Conservation (phyloP, 2,888 invertebrate genomes). For the Limnephilus rhombicus region DNA sequence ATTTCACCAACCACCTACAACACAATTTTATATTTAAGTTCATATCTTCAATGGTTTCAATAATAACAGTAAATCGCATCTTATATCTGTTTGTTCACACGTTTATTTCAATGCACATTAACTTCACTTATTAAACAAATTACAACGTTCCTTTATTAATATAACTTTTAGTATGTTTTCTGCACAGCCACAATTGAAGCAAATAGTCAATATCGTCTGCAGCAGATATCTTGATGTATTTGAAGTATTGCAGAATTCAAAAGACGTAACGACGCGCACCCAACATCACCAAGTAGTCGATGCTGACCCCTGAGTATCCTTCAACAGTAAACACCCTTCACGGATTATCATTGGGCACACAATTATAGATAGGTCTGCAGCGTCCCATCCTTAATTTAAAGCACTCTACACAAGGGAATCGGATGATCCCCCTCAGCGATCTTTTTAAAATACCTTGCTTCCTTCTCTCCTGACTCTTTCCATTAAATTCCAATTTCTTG, state of each 20-base stretch:
- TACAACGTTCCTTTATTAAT: not conserved
- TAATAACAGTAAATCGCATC: not conserved
- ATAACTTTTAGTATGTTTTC: not conserved
- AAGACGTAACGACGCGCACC: too few relatives aligned
- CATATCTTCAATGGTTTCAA: not conserved
- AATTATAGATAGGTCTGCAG: not conserved
- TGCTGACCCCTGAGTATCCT: not conserved
- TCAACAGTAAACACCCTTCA: not conserved
- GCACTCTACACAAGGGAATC: not conserved
- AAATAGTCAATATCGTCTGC: not conserved
- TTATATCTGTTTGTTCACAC: not conserved
- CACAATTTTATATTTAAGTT: not conserved
- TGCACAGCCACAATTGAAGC: not conserved
- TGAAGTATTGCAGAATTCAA: too few relatives aligned
- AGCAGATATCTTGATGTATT: too few relatives aligned
- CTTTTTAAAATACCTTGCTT: not conserved
- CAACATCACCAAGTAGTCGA: not conserved
- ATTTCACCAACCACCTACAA: too few relatives aligned
- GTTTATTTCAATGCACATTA: not conserved
- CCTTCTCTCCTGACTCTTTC: conserved; percentile 69
- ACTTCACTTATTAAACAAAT: not conserved
- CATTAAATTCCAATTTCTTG: conserved; percentile 70
- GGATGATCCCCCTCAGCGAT: not conserved
- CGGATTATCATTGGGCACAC: not conserved
- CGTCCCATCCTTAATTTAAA: not conserved